Conservation (phyloP, 2,888 invertebrate species). For the Metalampra italica region DNA sequence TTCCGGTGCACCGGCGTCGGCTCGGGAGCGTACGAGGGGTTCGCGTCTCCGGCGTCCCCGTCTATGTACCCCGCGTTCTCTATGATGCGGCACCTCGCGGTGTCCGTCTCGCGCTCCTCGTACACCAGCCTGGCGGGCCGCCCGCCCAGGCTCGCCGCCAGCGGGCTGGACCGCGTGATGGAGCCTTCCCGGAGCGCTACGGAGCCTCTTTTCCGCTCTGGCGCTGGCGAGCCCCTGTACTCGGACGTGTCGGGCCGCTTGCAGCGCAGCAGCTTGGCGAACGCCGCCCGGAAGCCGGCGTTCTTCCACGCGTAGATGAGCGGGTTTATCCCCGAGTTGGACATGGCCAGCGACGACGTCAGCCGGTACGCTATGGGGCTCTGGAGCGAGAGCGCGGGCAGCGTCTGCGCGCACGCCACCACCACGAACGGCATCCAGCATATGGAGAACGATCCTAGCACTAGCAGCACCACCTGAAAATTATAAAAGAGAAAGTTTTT, state of each 20-base stretch:
- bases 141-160: constrained; percentile 53
- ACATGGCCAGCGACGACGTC: constrained; percentile 85
- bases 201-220: constrained; percentile 72
- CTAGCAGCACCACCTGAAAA: constrained; percentile 85
- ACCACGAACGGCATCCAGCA: constrained; percentile 90
- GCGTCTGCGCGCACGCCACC: constrained; percentile 81
- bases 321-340: constrained; percentile 89
- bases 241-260: constrained; percentile 79
- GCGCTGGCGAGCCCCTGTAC: constrained; percentile 76
- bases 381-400: constrained; percentile 69
- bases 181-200: constrained; percentile 70
- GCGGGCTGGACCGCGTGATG: constrained; percentile 56
- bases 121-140: constrained; percentile 62
- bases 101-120: constrained; percentile 57
- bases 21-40: constrained; percentile 69
- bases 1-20: constrained; percentile 66
- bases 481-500: neutral
- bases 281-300: constrained; percentile 85
- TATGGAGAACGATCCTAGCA: constrained; percentile 87
- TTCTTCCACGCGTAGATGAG: constrained; percentile 93
- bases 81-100: constrained; percentile 67
- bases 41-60: constrained; percentile 57
- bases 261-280: constrained; percentile 82
- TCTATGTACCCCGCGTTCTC: constrained; percentile 72
- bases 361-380: constrained; percentile 80